Evolutionary conservation across 2,113 vertebrate species (phyloP).

Genomic region (Anhinga anhinga): DNA sequence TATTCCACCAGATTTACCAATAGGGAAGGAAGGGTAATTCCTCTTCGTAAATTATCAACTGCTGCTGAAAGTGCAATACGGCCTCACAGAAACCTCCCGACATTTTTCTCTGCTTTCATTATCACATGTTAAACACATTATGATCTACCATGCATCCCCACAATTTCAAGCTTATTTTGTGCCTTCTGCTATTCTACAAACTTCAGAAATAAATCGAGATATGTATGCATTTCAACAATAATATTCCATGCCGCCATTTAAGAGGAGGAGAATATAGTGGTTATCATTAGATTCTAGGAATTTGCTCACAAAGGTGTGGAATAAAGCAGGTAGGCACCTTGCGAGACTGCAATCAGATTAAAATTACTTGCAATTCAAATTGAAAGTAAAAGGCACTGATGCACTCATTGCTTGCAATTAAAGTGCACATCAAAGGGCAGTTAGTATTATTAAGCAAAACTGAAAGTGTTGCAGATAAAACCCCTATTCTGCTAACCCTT

Average conservation of each 20-base stretch:
- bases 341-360: neutral
- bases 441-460: slow-evolving; percentile 7
- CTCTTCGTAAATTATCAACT: neutral
- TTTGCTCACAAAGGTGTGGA: neutral
- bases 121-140: neutral
- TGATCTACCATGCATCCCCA: neutral
- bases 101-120: neutral
- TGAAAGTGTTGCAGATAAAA: neutral
- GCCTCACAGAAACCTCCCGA: neutral
- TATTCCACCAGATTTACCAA: neutral
- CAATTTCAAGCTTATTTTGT: neutral
- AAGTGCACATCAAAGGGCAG: neutral
- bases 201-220: neutral
- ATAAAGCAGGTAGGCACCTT: neutral
- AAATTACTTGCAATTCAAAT: slow-evolving; percentile 5
- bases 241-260: neutral
- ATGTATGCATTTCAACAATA: neutral
- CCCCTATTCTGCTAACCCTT: neutral
- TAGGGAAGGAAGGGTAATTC: neutral
- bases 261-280: neutral
- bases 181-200: neutral
- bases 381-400: slow-evolving; percentile 7
- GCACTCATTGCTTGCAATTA: neutral
- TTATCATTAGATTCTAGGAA: neutral
- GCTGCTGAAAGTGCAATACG: neutral